Evolutionary conservation across 2,797 vertebrate species (phyloP).

Genomic region (Aulostomus chinensis): DNA sequence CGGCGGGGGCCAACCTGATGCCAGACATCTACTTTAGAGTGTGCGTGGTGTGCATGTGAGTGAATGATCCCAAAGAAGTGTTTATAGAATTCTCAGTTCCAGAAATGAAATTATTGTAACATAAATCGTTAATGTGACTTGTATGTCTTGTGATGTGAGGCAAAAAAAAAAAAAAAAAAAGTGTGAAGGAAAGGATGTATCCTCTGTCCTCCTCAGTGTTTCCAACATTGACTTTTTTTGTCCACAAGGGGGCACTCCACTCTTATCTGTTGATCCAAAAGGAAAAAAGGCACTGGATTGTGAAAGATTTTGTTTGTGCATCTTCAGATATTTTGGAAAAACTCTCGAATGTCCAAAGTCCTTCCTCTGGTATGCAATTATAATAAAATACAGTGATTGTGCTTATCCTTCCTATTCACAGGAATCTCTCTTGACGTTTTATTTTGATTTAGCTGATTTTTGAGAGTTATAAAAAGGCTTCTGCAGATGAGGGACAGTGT

Average conservation of each 20-base stretch:
- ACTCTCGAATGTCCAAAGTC: constrained; percentile 43
- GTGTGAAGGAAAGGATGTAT: too few species aligned
- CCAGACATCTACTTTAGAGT: constrained; percentile 1
- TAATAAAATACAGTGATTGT: constrained; percentile 47
- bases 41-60: constrained; percentile 31
- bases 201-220: too few species aligned
- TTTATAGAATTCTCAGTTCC: too few species aligned
- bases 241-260: constrained; percentile 50
- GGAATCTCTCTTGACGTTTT: constrained; percentile 53
- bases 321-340: constrained; percentile 56
- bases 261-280: background rate
- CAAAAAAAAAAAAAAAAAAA: too few species aligned
- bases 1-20: background rate
- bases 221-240: background rate
- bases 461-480: constrained; percentile 47
- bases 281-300: background rate
- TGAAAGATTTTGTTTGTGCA: constrained; percentile 44
- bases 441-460: constrained; percentile 55
- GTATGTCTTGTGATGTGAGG: too few species aligned
- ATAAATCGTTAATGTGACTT: too few species aligned
- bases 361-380: constrained; percentile 54
- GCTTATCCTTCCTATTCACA: constrained; percentile 42
- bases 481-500: constrained; percentile 53
- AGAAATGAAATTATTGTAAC: too few species aligned
- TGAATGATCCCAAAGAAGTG: constrained; percentile 27